Percentiles rank a stretch among this genome's conserved stretches.
phyloP scores from a whole-genome alignment of 2,113 vertebrate species.

The Datnioides undecimradiatus region DNA sequence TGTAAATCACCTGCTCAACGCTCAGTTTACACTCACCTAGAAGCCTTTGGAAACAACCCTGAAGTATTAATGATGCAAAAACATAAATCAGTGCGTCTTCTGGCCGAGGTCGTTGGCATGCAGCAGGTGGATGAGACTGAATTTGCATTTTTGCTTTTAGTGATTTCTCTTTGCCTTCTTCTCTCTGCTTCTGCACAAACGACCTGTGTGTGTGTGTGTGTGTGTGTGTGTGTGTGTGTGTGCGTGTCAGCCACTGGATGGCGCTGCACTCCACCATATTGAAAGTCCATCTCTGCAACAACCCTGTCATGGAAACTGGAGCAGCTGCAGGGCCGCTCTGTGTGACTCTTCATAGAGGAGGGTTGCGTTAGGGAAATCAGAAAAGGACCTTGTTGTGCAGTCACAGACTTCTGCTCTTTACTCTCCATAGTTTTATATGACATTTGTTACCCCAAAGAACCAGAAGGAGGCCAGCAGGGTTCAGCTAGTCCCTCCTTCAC shows the following conservation, averaged over 20 bases:
- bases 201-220: background rate
- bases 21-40: background rate
- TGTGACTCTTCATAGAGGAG: conserved; percentile 25
- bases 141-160: background rate
- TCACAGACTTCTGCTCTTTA: conserved; percentile 1
- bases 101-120: background rate
- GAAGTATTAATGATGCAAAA: background rate
- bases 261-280: conserved; percentile 38
- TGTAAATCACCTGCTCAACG: background rate
- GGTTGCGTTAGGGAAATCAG: background rate
- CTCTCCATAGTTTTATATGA: background rate
- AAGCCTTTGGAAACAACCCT: background rate
- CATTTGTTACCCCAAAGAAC: conserved; percentile 1
- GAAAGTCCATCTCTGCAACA: background rate
- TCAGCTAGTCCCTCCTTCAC: background rate
- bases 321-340: conserved; percentile 23
- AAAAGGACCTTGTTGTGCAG: conserved; percentile 6
- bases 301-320: conserved; percentile 36
- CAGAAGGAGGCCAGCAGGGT: conserved; percentile 30
- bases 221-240: background rate
- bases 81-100: background rate
- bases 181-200: background rate
- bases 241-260: conserved; percentile 52
- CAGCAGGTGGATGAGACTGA: background rate
- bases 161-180: background rate